Evolutionary conservation across 2,888 invertebrate species (phyloP).

Genomic region (Nebria brevicollis): DNA sequence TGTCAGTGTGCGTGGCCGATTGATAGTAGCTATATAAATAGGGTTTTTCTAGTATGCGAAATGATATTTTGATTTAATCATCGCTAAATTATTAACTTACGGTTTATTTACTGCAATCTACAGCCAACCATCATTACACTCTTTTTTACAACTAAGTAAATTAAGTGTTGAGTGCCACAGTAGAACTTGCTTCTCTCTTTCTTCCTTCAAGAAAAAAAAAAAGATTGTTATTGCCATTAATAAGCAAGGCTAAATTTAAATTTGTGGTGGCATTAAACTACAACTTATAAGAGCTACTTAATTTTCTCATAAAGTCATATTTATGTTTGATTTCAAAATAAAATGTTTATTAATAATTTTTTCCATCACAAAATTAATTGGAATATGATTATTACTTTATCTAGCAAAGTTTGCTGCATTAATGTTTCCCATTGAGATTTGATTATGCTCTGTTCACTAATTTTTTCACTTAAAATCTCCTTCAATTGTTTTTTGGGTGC

Average conservation of each 20-base stretch:
- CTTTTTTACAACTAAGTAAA: slow-evolving; percentile 29
- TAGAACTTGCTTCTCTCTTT: slow-evolving; percentile 35
- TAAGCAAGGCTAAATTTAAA: too few relatives aligned
- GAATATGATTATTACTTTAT: slow-evolving; percentile 45
- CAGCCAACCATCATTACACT: neutral
- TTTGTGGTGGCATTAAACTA: too few relatives aligned
- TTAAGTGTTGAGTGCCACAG: slow-evolving; percentile 38
- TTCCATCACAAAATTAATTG: neutral
- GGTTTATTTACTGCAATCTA: neutral
- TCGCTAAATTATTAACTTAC: too few relatives aligned
- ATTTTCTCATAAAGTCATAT: neutral
- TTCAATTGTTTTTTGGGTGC: slow-evolving; percentile 66
- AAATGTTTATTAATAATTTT: too few relatives aligned
- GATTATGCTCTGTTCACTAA: slow-evolving; percentile 69
- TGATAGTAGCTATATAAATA: too few relatives aligned
- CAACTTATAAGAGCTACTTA: neutral
- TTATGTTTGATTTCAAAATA: too few relatives aligned
- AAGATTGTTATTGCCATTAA: too few relatives aligned
- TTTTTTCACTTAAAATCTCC: slow-evolving; percentile 71
- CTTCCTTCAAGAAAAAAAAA: slow-evolving; percentile 24
- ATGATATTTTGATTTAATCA: too few relatives aligned
- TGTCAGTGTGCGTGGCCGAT: too few relatives aligned
- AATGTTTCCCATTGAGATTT: slow-evolving; percentile 46
- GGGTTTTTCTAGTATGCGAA: too few relatives aligned
- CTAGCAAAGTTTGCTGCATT: slow-evolving; percentile 38